Base-by-base conservation (phyloP, 2,113 vertebrate genomes). In the Leptobrachium ailaonicum region DNA sequence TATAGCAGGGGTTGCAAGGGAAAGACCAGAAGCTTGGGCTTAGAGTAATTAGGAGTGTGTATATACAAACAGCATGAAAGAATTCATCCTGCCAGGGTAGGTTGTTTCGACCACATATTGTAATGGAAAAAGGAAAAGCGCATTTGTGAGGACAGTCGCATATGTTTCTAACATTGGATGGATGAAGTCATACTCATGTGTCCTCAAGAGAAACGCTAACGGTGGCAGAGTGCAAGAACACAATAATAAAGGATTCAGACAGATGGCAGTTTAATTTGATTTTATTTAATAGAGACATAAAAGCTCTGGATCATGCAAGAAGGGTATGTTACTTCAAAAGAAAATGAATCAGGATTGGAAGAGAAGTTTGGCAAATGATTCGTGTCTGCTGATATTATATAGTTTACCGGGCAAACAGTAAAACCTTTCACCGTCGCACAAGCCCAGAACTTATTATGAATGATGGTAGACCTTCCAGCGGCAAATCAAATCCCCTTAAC, bases 261-360 rank as follows among this genome's bases (percentile, higher is more conserved):
- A 76, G 74, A 44, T 13, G 60, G 73, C 20, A 13, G 60, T 64
- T 75, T 50, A 64, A 75, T 43, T 64, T 75, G 50, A 75, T 64
- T 75, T 50, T 63, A 75, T 43, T 64, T 75, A 75, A 75, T 45
- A 75, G 60, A 66, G 58, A 43, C 62, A 75, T 45, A 75, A 74
- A 75, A 75, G 58, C 73, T 12, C 9, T 41, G 45, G 58, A 64
- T 32, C 20, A 32, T 75, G 5, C 63, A 32, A 14, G 82, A 20
- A 83, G 20, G 77, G 47, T 42, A 68, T 77, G 45, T 77, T 68
- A 41, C 69, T 77, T 58, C 75, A 69, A 67, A 58, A 69, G 66
- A 1, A 68, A 50, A 54, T 20, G 69, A 42, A 73, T 1, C 53
- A 74, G 56, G 42, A 77, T 58, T 42, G 41, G 32, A 70, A 45